phyloP scores from a whole-genome alignment of 1,140 invertebrate genomes.

The Sycobia sp. region DNA sequence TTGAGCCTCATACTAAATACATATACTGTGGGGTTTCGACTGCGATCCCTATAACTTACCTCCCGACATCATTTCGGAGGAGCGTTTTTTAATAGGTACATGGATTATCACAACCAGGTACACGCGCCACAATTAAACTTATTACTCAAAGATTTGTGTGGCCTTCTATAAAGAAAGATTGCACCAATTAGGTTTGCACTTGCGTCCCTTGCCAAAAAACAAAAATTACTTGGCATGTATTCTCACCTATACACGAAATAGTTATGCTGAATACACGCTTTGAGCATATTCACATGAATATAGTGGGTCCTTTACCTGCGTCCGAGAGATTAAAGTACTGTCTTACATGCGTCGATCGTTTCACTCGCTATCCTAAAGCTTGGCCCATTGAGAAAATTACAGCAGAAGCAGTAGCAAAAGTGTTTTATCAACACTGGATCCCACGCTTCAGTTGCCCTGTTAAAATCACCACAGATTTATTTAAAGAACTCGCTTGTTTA shows the following conservation, averaged over 20 bases:
- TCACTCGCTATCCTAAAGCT: constrained; percentile 9
- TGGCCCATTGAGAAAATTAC: not conserved
- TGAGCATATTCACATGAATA: not conserved
- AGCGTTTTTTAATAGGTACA: not conserved
- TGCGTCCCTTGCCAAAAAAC: constrained; percentile 26
- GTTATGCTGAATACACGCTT: no score
- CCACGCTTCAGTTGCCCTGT: not conserved
- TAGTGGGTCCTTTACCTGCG: constrained; percentile 10
- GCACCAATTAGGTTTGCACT: constrained; percentile 5
- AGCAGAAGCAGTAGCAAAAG: not conserved
- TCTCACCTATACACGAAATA: no score
- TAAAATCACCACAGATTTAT: not conserved
- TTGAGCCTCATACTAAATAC: no score
- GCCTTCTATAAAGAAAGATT: constrained; percentile 27
- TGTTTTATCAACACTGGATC: not conserved
- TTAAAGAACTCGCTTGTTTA: not conserved
- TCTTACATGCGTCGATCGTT: constrained; percentile 12
- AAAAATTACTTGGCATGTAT: constrained; percentile 31
- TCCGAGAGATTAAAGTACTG: not conserved
- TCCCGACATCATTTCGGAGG: not conserved
- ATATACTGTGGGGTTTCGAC: not conserved
- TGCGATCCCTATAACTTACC: not conserved
- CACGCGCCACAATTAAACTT: not conserved
- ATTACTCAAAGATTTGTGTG: constrained; percentile 25
- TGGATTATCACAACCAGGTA: not conserved